Evolutionary conservation across 1,140 invertebrate species (phyloP).

Genomic region (Bombyx mori): ASM3026992v2 NC_085119.1:7615501-7616000

Average conservation of each 20-base stretch:
- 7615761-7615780: no score
- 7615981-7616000: conserved; percentile 43
- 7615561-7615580: conserved; percentile 60
- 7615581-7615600: conserved; percentile 16
- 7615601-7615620: no score
- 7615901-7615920: conserved; percentile 43
- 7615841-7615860: no score
- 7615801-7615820: no score
- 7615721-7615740: no score
- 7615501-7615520: conserved; percentile 58
- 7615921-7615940: conserved; percentile 32
- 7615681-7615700: no score
- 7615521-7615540: conserved; percentile 55
- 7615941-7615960: conserved; percentile 44
- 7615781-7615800: no score
- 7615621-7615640: background rate
- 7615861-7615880: conserved; percentile 14
- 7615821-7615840: no score
- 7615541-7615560: conserved; percentile 71
- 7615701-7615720: no score
- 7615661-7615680: no score
- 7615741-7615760: no score
- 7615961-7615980: conserved; percentile 63
- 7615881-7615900: conserved; percentile 24
- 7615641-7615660: background rate